These are phyloP conservation scores for Garrulus glandarius DNA, from an alignment of 2,797 vertebrate species.

Conservation along the genomic window DNA sequence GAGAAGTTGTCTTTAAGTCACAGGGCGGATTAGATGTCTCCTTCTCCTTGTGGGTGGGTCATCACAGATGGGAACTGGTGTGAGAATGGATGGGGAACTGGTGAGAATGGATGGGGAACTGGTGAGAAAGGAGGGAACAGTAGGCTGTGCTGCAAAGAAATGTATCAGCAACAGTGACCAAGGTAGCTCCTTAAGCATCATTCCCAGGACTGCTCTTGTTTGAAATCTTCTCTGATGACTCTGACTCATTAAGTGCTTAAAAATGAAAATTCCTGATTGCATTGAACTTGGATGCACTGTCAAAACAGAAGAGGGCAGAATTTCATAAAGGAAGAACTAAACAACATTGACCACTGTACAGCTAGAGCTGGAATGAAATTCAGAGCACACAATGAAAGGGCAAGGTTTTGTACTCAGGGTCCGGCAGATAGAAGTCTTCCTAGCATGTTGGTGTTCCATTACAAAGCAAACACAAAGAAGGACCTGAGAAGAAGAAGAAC, in stretches of 20 bases:
- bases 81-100: not conserved
- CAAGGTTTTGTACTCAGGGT: not conserved
- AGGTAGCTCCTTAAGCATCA: not conserved
- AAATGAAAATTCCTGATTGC: not conserved
- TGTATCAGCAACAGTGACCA: not conserved
- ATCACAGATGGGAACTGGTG: not conserved
- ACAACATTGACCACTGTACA: not conserved
- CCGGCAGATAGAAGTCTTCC: not conserved
- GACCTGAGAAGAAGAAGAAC: not conserved
- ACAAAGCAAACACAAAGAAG: not conserved
- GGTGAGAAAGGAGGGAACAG: not conserved
- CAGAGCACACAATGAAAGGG: not conserved
- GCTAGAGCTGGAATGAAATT: not conserved
- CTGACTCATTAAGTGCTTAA: not conserved
- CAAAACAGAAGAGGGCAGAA: not conserved
- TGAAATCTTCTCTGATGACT: not conserved
- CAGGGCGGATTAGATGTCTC: not conserved
- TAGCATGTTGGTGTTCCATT: not conserved
- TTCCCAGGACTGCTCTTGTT: not conserved
- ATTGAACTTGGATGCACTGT: not conserved
- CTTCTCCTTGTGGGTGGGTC: not conserved
- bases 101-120: not conserved
- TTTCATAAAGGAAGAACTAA: not conserved
- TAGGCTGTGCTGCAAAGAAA: not conserved
- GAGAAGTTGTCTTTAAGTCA: not conserved